Evolutionary conservation across 1,140 invertebrate species (phyloP).

Genomic region (Tetranychus cinnabarinus): DNA sequence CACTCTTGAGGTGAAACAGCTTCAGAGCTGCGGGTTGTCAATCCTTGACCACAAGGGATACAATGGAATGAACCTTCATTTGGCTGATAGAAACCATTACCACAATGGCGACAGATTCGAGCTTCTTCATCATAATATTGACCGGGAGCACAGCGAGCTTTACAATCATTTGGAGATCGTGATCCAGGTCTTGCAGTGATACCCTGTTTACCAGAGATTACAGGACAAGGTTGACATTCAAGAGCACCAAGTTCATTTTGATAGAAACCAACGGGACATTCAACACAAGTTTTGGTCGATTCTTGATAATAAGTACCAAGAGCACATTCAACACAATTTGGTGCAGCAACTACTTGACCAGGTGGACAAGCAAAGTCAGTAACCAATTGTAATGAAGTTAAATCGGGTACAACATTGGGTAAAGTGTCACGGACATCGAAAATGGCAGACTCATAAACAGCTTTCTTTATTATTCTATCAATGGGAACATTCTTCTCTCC

Average conservation of each 20-base stretch:
- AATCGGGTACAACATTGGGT: conserved; percentile 77
- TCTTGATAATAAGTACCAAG: conserved; percentile 61
- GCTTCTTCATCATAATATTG: conserved; percentile 68
- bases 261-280: conserved; percentile 69
- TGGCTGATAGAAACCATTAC: conserved; percentile 79
- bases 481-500: conserved; percentile 54
- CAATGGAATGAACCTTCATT: conserved; percentile 74
- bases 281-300: conserved; percentile 41
- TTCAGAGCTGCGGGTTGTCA: conserved; percentile 73
- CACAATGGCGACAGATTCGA: conserved; percentile 64
- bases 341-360: conserved; percentile 64
- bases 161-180: conserved; percentile 62
- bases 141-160: conserved; percentile 70
- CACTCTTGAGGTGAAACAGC: conserved; percentile 42
- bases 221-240: conserved; percentile 61
- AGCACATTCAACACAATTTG: conserved; percentile 63
- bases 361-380: conserved; percentile 77
- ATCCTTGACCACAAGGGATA: conserved; percentile 62
- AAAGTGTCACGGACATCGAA: conserved; percentile 47
- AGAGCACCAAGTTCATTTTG: conserved; percentile 77
- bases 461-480: conserved; percentile 49
- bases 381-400: conserved; percentile 53
- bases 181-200: conserved; percentile 66
- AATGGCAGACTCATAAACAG: conserved; percentile 42
- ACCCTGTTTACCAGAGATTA: conserved; percentile 56